These are phyloP conservation scores for Campoplex capitator DNA, from an alignment of 2,888 invertebrate genomes.

Conservation along the genomic window DNA sequence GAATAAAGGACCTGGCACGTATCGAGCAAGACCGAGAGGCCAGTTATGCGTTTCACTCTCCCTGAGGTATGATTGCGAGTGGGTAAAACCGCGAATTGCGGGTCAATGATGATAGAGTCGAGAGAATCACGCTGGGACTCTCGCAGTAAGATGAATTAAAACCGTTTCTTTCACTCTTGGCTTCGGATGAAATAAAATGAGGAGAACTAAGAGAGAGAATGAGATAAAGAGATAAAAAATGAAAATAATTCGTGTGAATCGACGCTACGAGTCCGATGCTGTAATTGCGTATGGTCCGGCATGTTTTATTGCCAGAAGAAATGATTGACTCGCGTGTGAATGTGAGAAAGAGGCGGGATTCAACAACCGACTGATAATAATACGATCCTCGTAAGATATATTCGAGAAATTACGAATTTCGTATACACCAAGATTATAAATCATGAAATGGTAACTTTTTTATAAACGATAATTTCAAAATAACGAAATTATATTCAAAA, in stretches of 20 bases:
- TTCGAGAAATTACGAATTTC: neutral
- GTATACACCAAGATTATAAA: neutral
- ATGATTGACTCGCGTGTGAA: conserved; percentile 63
- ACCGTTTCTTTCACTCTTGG: conserved; percentile 64
- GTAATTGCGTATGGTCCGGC: conserved; percentile 71
- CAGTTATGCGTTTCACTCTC: conserved; percentile 13
- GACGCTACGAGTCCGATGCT: conserved; percentile 63
- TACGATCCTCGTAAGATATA: conserved; percentile 14
- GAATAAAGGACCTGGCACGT: conserved; percentile 67
- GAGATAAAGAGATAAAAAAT: neutral
- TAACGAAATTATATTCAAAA: too few species aligned
- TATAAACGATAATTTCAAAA: too few species aligned
- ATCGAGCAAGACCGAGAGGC: conserved; percentile 42
- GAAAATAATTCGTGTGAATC: conserved; percentile 57
- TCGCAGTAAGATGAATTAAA: conserved; percentile 72
- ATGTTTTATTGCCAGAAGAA: conserved; percentile 39
- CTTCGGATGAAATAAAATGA: conserved; percentile 44
- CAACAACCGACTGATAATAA: conserved; percentile 22
- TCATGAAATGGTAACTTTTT: neutral
- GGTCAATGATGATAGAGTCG: conserved; percentile 75
- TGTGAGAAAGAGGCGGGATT: conserved; percentile 54
- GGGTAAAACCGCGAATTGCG: conserved; percentile 69
- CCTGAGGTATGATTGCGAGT: conserved; percentile 67
- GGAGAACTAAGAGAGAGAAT: conserved; percentile 7
- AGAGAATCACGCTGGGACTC: conserved; percentile 66